Percentiles rank a stretch among this genome's conserved stretches.
Evolutionary conservation across 2,888 invertebrate genomes (phyloP).

Genomic region (Corbicula japonica): DNA sequence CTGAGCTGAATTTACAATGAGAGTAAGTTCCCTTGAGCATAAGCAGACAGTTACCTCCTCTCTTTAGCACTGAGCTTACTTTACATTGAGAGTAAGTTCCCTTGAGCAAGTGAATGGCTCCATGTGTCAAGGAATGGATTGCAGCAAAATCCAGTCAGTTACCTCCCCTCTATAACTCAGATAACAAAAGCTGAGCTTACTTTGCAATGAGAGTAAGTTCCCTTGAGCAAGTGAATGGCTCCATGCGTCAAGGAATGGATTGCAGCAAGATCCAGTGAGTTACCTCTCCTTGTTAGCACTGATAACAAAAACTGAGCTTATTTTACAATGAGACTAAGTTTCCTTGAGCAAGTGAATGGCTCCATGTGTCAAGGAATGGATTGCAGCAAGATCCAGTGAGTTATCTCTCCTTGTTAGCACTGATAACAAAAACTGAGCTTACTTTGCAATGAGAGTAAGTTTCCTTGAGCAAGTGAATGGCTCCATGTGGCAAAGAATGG

Average conservation of each 20-base stretch:
- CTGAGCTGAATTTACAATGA: too few species aligned
- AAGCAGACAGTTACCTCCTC: too few species aligned
- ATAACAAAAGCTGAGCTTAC: too few species aligned
- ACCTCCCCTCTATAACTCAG: too few species aligned
- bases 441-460: constrained; percentile 81
- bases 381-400: constrained; percentile 51
- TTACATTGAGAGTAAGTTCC: constrained; percentile 80
- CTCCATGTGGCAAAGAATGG: constrained; percentile 73
- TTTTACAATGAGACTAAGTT: constrained; percentile 81
- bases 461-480: constrained; percentile 73
- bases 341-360: constrained; percentile 75
- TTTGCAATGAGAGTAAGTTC: constrained; percentile 80
- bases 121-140: constrained; percentile 75
- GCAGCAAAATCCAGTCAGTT: constrained; percentile 52
- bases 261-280: constrained; percentile 49
- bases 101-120: constrained; percentile 75
- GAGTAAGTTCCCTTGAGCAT: too few species aligned
- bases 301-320: constrained; percentile 61
- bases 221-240: constrained; percentile 74
- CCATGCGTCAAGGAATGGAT: constrained; percentile 76
- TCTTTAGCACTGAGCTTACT: constrained; percentile 73
- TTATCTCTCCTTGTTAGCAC: too few species aligned
- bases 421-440: constrained; percentile 41
- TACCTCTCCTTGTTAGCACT: too few species aligned
- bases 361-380: constrained; percentile 76